Conservation (phyloP, 2,113 vertebrate species). For the Microcebus murinus region DNA sequence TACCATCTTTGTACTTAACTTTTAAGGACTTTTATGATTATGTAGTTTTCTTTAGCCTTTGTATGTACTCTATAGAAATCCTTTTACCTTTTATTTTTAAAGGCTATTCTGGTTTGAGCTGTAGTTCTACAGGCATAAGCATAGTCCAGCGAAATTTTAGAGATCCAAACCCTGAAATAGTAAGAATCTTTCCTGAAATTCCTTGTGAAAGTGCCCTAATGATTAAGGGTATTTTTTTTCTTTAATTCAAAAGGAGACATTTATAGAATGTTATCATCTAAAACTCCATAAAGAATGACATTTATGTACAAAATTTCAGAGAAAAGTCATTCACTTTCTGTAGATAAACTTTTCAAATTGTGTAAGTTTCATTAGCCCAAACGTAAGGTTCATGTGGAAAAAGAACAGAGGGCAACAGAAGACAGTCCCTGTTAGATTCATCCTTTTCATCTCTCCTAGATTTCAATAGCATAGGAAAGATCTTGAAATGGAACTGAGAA, state of each 20-base stretch:
- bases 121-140: neutral
- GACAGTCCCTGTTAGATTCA: neutral
- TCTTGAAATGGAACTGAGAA: neutral
- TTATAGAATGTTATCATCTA: neutral
- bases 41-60: neutral
- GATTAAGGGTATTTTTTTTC: neutral
- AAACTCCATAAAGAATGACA: neutral
- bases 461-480: neutral
- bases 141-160: neutral
- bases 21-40: slow-evolving; percentile 5
- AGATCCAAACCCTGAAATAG: neutral
- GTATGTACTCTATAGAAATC: neutral
- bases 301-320: slow-evolving; percentile 1
- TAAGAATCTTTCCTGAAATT: neutral
- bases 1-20: neutral
- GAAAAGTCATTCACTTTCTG: neutral
- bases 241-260: neutral
- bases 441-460: neutral
- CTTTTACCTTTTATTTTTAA: slow-evolving; percentile 29
- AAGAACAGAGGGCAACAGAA: neutral
- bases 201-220: neutral
- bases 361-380: neutral
- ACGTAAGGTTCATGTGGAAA: neutral
- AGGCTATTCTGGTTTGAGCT: neutral
- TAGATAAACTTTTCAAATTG: slow-evolving; percentile 17